Percentiles rank a stretch among this genome's conserved stretches.
These are phyloP conservation scores for Heliconius charithonia DNA, from an alignment of 2,888 invertebrate species.

Conservation along the genomic window DNA sequence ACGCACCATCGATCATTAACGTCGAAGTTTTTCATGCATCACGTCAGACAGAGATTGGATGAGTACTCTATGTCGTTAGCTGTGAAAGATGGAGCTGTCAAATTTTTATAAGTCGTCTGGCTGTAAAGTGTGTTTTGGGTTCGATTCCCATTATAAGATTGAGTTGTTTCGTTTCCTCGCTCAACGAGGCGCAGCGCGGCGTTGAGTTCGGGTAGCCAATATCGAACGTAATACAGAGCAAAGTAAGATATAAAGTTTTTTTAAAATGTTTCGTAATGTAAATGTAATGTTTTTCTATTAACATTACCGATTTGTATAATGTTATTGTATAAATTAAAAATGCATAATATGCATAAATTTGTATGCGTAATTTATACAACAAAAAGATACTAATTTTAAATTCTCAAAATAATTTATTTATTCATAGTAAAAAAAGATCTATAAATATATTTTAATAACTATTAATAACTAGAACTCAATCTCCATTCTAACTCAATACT, in stretches of 20 bases:
- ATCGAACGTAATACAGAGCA: too few relatives aligned
- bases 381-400: neutral
- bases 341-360: too few relatives aligned
- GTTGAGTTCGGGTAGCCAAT: too few relatives aligned
- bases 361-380: too few relatives aligned
- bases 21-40: conserved; percentile 20
- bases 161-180: neutral
- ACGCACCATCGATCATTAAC: conserved; percentile 29
- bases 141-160: neutral
- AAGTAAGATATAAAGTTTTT: too few relatives aligned
- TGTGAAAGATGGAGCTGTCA: conserved; percentile 15
- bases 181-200: neutral
- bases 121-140: neutral
- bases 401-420: neutral
- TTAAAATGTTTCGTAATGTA: too few relatives aligned
- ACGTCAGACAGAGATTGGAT: conserved; percentile 25
- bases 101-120: neutral
- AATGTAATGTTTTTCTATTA: neutral
- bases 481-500: neutral
- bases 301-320: neutral
- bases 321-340: too few relatives aligned
- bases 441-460: neutral
- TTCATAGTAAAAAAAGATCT: neutral
- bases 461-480: neutral
- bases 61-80: conserved; percentile 12